Evolutionary conservation across 2,888 invertebrate species (phyloP), one percentile per base, ranked within the genome.

Genomic region (Oegoconia quadripuncta): DNA sequence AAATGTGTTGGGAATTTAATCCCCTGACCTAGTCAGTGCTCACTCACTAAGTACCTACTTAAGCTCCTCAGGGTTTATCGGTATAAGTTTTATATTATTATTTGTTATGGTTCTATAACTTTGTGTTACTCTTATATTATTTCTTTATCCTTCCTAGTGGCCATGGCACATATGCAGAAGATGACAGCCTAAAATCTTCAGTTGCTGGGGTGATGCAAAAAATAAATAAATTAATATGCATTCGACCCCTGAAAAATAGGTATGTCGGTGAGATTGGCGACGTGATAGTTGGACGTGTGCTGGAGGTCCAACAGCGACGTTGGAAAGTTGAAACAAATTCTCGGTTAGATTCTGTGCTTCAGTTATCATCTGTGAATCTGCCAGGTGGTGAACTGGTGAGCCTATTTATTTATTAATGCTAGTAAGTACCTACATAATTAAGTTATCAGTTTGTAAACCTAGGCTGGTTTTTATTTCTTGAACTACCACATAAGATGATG

Each of bases 321-420:
- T 98, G 98, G 98, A 97, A 96, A 74, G 95, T 98, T 2, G 96
- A 98, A 60, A 97, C 96, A 1, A 97, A 97, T 78, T 93, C 97
- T 0, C 92, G 97, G 37, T 80, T 94, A 64, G 97, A 97, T 78
- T 95, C 97, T 0, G 89, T 95, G 28, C 89, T 99, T 8, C 89
- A 95, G 44, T 80, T 99, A 12, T 96, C 97, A 0, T 95, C 97
- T 20, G 97, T 99, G 1, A 98, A 99, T 88, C 89, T 99, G 46
- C 99, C 99, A n/a, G 98, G 98, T 17, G 96, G 96, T 37, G 99
- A 99, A 89, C 81, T 98, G 90, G 95, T 95, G 84, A 72, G 13
- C 13, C 16, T 42, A n/a, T n/a, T 36, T 11, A 11, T 26, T 42
- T 17, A 17, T n/a, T n/a, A n/a, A n/a, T n/a, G n/a, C n/a, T n/a